Base-by-base conservation (phyloP, 1,140 invertebrate species). In the Pantala flavescens region DNA sequence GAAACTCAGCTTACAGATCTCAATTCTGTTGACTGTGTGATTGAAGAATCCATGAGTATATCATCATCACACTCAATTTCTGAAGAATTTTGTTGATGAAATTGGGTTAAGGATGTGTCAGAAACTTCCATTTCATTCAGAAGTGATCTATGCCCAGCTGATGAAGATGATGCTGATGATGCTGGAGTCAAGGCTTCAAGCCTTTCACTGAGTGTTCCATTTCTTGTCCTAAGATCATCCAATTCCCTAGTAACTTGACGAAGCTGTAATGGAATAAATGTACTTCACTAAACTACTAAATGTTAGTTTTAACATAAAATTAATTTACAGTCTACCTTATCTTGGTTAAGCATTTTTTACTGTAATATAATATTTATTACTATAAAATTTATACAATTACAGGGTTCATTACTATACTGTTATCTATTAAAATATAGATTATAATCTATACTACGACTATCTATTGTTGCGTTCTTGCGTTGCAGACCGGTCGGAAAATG, bases 141-240 rank as follows among this genome's bases (percentile, higher is more conserved):
- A 23, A 87, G 81, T 14, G 85, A 86, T 11, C 83, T 82, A 74
- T 84, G 82, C 24, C 78, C 83, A 75, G 76, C 79, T 78, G 73
- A 79, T 77, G 79, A 76, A 70, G 43, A 74, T 23, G 71, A 43
- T 36, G 76, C 55, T 16, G 72, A 74, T 24, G 75, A 74, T 21
- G 75, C 43, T 55, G 80, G 76, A 70, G 80, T 79, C 11, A 84
- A 72, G 14, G 81, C 76, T 72, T 85, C 84, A 21, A 86, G 75
- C 55, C 83, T 80, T 71, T 84, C 82, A 24, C 82, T 81, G 0
- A 86, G 78, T 23, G 80, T 80, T 24, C 78, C 77, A 74, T 85
- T 86, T 14, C 81, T 86, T 77, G 88, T 84, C 55, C 91, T 84
- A 76, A 90, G 82, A 75, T 90, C 87, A 19, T 88, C 87, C 0